phyloP scores from a whole-genome alignment of 2,888 invertebrate species.

The Calliopum simillimum region DNA sequence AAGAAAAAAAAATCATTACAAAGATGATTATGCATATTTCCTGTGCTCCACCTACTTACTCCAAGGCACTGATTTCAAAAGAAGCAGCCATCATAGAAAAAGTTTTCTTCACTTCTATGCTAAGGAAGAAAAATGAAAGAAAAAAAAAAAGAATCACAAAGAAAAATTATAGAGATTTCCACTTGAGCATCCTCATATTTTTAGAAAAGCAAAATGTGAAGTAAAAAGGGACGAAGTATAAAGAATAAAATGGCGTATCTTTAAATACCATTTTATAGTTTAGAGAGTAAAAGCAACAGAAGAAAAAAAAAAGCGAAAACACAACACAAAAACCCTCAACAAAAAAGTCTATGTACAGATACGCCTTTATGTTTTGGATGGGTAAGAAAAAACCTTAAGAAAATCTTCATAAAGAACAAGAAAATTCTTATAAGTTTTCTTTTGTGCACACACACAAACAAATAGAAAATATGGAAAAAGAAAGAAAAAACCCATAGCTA shows the following conservation, averaged over 20 bases:
- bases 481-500: neutral
- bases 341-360: too few species aligned
- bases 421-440: conserved; percentile 1
- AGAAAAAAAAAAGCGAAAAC: conserved; percentile 18
- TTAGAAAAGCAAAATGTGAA: conserved; percentile 11
- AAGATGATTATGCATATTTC: conserved; percentile 47
- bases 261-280: conserved; percentile 33
- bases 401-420: neutral
- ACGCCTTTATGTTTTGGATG: neutral
- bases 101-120: conserved; percentile 2
- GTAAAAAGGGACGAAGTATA: neutral
- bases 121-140: neutral
- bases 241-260: conserved; percentile 39
- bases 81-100: conserved; percentile 9
- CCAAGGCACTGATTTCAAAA: conserved; percentile 42
- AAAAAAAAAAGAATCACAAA: conserved; percentile 20
- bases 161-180: conserved; percentile 35
- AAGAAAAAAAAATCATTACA: conserved; percentile 37
- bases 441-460: conserved; percentile 2
- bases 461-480: neutral
- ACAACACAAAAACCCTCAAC: neutral
- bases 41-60: conserved; percentile 41
- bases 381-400: conserved; percentile 3
- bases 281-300: conserved; percentile 3
- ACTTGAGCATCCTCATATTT: conserved; percentile 36